Percentiles rank a stretch among this genome's conserved stretches.
Evolutionary conservation across 2,797 vertebrate species (phyloP).

Genomic region (Aselliscus stoliczkanus): DNA sequence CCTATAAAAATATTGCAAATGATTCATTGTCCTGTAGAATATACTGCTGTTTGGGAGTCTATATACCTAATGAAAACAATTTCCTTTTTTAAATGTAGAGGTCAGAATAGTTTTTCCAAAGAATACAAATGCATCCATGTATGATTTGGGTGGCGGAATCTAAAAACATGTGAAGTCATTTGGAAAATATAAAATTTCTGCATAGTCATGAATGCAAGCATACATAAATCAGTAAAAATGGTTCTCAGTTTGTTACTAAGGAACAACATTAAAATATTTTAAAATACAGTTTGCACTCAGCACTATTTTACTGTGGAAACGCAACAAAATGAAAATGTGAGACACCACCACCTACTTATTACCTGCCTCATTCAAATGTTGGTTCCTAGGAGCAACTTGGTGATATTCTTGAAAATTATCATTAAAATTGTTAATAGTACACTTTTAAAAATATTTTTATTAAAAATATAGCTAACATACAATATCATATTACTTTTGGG

Average conservation of each 20-base stretch:
- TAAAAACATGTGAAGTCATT: background rate
- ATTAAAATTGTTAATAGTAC: background rate
- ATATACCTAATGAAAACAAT: background rate
- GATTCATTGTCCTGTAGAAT: background rate
- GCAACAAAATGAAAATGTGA: background rate
- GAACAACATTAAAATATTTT: background rate
- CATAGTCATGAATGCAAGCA: background rate
- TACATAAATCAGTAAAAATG: background rate
- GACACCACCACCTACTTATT: background rate
- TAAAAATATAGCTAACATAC: too few relatives aligned
- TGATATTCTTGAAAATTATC: background rate
- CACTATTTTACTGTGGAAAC: background rate
- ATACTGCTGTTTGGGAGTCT: background rate
- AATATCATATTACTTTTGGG: too few relatives aligned
- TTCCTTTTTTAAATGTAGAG: background rate
- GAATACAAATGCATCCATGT: background rate
- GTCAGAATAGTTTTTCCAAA: background rate
- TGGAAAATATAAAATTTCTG: background rate
- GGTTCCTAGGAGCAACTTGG: background rate
- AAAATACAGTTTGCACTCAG: background rate
- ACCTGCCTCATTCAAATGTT: background rate
- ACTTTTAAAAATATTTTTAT: too few relatives aligned
- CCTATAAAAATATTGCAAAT: background rate
- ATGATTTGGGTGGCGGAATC: background rate
- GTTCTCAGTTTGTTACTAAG: background rate